phyloP scores from a whole-genome alignment of 2,888 invertebrate genomes.

The Chymomyza amoena region DNA sequence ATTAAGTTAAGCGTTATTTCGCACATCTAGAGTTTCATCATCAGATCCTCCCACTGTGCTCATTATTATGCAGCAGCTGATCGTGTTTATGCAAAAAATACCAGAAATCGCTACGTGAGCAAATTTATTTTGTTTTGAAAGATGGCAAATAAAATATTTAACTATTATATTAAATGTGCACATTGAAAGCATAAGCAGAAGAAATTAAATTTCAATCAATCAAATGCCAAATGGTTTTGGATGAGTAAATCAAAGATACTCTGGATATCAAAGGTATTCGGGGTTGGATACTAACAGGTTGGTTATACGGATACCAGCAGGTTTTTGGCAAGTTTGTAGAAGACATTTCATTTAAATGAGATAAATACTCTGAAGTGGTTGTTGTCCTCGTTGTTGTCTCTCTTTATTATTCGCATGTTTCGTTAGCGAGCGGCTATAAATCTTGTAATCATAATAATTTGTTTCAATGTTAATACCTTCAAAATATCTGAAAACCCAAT shows the following conservation, averaged over 20 bases:
- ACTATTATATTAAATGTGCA: background rate
- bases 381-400: slow-evolving; percentile 25
- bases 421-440: slow-evolving; percentile 67
- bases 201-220: slow-evolving; percentile 45
- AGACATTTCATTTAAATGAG: slow-evolving; percentile 54
- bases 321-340: background rate
- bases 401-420: slow-evolving; percentile 66
- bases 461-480: slow-evolving; percentile 78
- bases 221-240: slow-evolving; percentile 44
- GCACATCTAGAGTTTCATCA: background rate
- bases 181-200: background rate
- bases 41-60: background rate
- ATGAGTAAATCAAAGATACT: slow-evolving; percentile 44
- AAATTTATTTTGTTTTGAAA: background rate
- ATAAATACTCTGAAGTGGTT: slow-evolving; percentile 25
- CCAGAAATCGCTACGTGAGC: background rate
- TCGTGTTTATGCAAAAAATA: background rate
- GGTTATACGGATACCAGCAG: background rate
- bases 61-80: background rate
- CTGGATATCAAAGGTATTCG: no score
- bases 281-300: no score
- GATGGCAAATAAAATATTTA: background rate
- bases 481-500: slow-evolving; percentile 78
- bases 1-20: background rate
- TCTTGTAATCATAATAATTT: slow-evolving; percentile 78